phyloP scores from a whole-genome alignment of 2,888 invertebrate genomes.

The Nymphalis c-album region DNA sequence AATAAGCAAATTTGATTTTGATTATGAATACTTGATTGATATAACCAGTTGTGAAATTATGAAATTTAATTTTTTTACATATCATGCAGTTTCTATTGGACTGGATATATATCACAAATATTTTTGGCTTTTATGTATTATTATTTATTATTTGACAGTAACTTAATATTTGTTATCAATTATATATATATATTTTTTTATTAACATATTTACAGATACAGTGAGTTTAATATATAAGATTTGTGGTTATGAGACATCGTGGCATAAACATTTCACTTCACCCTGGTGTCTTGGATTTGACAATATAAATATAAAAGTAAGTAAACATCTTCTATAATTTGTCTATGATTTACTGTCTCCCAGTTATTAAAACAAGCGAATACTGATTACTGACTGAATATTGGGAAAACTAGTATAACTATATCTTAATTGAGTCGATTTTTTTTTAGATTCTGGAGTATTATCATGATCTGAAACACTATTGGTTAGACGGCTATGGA shows the following conservation, averaged over 20 bases:
- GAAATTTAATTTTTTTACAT: no score
- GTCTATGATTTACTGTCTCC: no score
- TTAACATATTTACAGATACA: conserved; percentile 71
- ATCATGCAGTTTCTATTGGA: no score
- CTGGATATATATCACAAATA: no score
- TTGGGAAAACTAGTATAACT: no score
- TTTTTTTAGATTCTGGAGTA: conserved; percentile 85
- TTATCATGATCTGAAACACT: conserved; percentile 88
- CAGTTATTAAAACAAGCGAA: no score
- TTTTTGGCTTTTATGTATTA: no score
- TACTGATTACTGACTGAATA: no score
- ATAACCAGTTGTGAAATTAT: no score
- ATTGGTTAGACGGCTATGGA: conserved; percentile 92
- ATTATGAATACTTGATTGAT: no score
- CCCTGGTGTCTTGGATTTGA: conserved; percentile 91
- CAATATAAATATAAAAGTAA: conserved; percentile 77
- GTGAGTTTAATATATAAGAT: conserved; percentile 85
- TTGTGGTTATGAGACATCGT: conserved; percentile 92
- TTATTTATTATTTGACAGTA: background rate
- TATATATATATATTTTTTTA: no score
- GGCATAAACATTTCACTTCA: conserved; percentile 83
- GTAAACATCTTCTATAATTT: background rate
- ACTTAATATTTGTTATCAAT: background rate
- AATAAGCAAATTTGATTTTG: no score
- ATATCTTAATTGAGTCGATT: conserved; percentile 13